Conservation (phyloP, 2,113 vertebrate species). For the Petrocephalus zakoni region DNA sequence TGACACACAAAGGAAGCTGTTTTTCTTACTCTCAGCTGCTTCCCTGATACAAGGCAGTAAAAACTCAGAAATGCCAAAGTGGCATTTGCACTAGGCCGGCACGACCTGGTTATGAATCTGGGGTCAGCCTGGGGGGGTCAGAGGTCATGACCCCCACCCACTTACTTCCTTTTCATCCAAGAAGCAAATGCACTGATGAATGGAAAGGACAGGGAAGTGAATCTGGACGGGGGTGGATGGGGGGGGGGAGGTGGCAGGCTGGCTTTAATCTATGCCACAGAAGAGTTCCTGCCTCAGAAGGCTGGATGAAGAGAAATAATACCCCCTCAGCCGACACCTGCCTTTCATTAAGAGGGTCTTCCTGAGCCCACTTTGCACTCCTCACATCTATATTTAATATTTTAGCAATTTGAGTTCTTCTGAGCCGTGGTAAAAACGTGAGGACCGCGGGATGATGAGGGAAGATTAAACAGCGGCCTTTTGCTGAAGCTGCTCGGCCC, state of each 20-base stretch:
- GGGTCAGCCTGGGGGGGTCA: background rate
- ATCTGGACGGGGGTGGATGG: background rate
- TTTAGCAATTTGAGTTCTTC: background rate
- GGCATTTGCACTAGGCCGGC: background rate
- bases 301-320: background rate
- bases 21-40: background rate
- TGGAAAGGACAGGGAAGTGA: background rate
- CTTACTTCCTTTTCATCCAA: background rate
- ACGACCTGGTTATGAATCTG: background rate
- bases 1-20: background rate
- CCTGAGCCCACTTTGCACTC: background rate
- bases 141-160: background rate
- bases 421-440: background rate
- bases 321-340: background rate
- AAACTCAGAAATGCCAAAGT: constrained; percentile 15
- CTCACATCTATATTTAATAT: constrained; percentile 16
- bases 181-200: background rate
- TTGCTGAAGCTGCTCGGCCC: constrained; percentile 4
- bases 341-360: constrained; percentile 13
- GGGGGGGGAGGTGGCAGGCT: background rate
- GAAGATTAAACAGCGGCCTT: background rate
- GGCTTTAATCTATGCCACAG: constrained; percentile 2
- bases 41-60: background rate
- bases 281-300: background rate
- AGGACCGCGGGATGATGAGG: background rate